Evolutionary conservation across 2,888 invertebrate genomes (phyloP).

Genomic region (Lissocephala sabroskyi): DNA sequence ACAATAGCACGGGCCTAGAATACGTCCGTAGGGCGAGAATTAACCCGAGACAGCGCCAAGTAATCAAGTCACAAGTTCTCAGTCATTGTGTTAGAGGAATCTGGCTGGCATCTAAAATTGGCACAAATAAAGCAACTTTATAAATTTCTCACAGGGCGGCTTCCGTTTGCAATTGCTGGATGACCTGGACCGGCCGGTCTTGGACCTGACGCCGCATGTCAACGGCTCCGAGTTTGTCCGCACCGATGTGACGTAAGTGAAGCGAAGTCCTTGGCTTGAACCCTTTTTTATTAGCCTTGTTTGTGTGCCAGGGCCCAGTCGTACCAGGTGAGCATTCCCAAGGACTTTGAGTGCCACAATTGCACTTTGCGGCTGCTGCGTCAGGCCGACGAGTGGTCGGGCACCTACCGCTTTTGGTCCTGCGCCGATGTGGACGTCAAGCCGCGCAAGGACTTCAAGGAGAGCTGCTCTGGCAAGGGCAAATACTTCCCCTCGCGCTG

Average conservation of each 20-base stretch:
- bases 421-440: constrained; percentile 94
- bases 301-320: constrained; percentile 91
- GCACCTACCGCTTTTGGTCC: constrained; percentile 92
- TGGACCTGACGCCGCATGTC: constrained; percentile 88
- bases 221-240: constrained; percentile 86
- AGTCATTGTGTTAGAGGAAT: constrained; percentile 53
- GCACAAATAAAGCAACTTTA: not conserved
- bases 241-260: constrained; percentile 89
- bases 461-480: constrained; percentile 90
- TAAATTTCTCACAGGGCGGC: constrained; percentile 82
- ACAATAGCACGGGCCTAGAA: too few species aligned
- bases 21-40: constrained; percentile 19
- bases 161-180: constrained; percentile 91
- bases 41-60: constrained; percentile 14
- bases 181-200: constrained; percentile 84
- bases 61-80: constrained; percentile 50
- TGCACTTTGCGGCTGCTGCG: constrained; percentile 92
- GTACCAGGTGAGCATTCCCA: constrained; percentile 85
- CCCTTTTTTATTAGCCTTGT: constrained; percentile 42
- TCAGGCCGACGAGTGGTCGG: constrained; percentile 93
- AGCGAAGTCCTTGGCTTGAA: not conserved
- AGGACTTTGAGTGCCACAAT: constrained; percentile 87
- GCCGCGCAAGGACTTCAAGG: constrained; percentile 83
- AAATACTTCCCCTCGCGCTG: constrained; percentile 84
- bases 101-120: not conserved